phyloP scores from a whole-genome alignment of 2,113 vertebrate species.

The Poeciliopsis retropinna region DNA sequence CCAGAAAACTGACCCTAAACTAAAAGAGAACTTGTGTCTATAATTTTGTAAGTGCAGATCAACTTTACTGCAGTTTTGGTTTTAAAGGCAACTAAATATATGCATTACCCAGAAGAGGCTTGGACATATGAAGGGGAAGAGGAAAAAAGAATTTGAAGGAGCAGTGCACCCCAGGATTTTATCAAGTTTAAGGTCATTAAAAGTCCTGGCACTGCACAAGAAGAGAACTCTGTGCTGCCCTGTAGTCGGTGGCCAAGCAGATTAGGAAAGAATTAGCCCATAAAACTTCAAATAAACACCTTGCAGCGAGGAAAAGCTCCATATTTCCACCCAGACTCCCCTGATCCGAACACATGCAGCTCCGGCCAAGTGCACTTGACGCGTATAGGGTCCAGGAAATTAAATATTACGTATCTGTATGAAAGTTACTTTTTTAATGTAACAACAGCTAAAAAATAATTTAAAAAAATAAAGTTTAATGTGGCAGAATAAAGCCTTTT shows the following conservation, averaged over 20 bases:
- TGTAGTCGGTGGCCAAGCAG: conserved; percentile 24
- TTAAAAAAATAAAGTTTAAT: too few species aligned
- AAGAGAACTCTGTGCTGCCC: conserved; percentile 2
- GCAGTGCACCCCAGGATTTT: not conserved
- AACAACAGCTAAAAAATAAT: too few species aligned
- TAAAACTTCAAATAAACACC: conserved; percentile 51
- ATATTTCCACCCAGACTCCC: conserved; percentile 4
- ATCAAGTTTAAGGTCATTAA: conserved; percentile 10
- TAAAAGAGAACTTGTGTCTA: not conserved
- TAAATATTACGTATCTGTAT: not conserved
- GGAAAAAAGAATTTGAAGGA: not conserved
- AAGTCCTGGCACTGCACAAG: conserved; percentile 18
- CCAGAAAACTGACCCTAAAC: not conserved
- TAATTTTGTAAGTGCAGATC: not conserved
- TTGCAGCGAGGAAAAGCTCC: conserved; percentile 24
- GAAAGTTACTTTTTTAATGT: too few species aligned
- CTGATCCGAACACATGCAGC: conserved; percentile 18
- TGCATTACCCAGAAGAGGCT: not conserved
- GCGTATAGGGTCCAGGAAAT: not conserved
- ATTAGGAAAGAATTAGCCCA: conserved; percentile 34
- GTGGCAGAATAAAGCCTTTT: not conserved
- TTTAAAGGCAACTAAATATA: not conserved
- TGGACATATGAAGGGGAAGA: not conserved
- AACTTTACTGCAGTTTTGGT: not conserved
- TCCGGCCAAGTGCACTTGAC: conserved; percentile 44